A percentile compares a stretch with the other conserved stretches of the same genome.
Conservation (phyloP, 2,888 invertebrate genomes). For the Drosophila anomelani region DNA sequence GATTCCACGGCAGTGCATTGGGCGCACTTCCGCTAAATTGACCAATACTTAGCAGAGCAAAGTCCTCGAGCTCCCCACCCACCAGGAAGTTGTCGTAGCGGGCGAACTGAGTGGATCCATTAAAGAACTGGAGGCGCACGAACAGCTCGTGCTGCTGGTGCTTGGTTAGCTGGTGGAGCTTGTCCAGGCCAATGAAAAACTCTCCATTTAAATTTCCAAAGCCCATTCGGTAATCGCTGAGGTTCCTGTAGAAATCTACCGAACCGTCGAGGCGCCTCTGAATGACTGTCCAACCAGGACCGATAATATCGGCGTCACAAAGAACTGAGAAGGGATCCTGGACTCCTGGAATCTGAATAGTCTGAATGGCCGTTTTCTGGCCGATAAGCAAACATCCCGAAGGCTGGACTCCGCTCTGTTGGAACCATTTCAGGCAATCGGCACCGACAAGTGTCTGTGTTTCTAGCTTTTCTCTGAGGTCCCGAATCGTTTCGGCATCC, state of each 20-base stretch:
- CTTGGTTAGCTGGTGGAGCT: background rate
- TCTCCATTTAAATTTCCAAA: background rate
- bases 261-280: background rate
- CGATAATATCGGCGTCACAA: background rate
- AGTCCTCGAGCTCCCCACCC: background rate
- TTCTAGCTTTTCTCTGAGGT: background rate
- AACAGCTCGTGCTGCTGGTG: background rate
- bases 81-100: background rate
- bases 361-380: background rate
- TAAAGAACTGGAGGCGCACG: background rate
- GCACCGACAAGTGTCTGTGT: background rate
- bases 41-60: background rate
- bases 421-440: constrained; percentile 1
- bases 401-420: background rate
- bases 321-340: background rate
- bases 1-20: background rate
- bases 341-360: background rate
- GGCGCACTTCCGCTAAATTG: background rate
- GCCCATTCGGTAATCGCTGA: background rate
- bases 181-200: constrained; percentile 6
- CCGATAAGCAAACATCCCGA: background rate
- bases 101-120: background rate
- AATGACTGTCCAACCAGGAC: constrained; percentile 1
- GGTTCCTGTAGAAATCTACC: constrained; percentile 1
- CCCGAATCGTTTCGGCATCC: background rate